Conservation (phyloP, 2,113 vertebrate genomes). For the Octodon degus region DNA sequence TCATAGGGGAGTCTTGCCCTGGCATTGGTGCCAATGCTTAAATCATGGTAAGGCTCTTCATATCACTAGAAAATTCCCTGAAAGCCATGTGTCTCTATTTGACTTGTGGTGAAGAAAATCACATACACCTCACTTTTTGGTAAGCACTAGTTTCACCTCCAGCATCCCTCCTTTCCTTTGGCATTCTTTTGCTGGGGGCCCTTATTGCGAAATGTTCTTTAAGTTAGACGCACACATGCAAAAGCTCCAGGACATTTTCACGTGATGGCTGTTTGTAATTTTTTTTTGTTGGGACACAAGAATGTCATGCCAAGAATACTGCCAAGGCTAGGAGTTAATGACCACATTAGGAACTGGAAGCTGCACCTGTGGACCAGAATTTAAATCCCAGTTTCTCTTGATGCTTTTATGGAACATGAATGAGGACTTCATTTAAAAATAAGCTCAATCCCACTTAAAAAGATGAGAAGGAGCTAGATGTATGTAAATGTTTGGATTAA, state of each 20-base stretch:
- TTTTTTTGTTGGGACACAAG: conserved; percentile 10
- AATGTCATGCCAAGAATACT: neutral
- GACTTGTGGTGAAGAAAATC: neutral
- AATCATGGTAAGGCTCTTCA: neutral
- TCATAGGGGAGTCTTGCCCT: neutral
- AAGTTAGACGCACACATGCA: conserved; percentile 20
- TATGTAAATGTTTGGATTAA: conserved; percentile 74
- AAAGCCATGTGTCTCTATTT: neutral
- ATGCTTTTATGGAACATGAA: conserved; percentile 51
- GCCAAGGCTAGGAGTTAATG: conserved; percentile 63
- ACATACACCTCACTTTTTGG: neutral
- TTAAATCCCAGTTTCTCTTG: conserved; percentile 60
- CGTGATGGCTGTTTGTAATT: conserved; percentile 38
- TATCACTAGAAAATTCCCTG: neutral
- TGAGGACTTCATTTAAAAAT: conserved; percentile 74
- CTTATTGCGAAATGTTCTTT: conserved; percentile 42
- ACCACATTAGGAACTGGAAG: conserved; percentile 62
- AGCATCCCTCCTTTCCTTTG: neutral
- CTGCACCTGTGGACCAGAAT: conserved; percentile 58
- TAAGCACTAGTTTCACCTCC: conserved; percentile 35
- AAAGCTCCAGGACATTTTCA: neutral
- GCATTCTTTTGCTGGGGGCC: neutral
- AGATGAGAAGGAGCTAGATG: conserved; percentile 70
- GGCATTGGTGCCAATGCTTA: neutral
- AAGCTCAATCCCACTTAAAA: conserved; percentile 67